Evolutionary conservation across 2,888 invertebrate species (phyloP).

Genomic region (Cosmia trapezina): DNA sequence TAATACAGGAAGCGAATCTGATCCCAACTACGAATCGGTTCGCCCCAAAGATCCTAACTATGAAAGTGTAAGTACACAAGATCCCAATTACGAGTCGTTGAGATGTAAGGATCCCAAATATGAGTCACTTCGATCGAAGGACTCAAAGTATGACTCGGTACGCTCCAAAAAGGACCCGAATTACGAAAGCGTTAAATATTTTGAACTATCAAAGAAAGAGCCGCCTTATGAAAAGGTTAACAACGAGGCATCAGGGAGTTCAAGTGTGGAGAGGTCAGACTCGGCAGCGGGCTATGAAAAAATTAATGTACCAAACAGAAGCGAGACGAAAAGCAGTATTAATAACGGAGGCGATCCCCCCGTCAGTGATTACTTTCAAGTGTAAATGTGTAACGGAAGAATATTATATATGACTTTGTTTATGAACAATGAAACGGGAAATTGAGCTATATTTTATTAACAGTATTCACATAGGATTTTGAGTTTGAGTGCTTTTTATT

Average conservation of each 20-base stretch:
- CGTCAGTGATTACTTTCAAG: constrained; percentile 88
- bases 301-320: constrained; percentile 80
- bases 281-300: constrained; percentile 85
- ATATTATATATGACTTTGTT: constrained; percentile 56
- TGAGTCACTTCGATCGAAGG: constrained; percentile 87
- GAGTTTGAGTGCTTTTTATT: constrained; percentile 84
- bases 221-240: constrained; percentile 93
- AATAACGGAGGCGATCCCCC: constrained; percentile 81
- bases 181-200: constrained; percentile 95
- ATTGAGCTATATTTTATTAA: constrained; percentile 70
- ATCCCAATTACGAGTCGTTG: constrained; percentile 93
- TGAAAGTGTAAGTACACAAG: constrained; percentile 92
- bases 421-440: constrained; percentile 56
- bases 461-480: constrained; percentile 74
- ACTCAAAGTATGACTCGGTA: constrained; percentile 94
- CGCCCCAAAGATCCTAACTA: constrained; percentile 92
- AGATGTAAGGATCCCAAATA: constrained; percentile 92
- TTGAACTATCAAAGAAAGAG: constrained; percentile 90
- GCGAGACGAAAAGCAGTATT: constrained; percentile 84
- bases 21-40: constrained; percentile 93
- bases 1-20: constrained; percentile 93
- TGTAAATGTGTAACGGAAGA: constrained; percentile 71
- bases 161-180: constrained; percentile 92
- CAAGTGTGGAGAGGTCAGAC: constrained; percentile 81
- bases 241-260: constrained; percentile 73